Evolutionary conservation across 2,888 invertebrate species (phyloP).

Genomic region (Ormyrus thymus): DNA sequence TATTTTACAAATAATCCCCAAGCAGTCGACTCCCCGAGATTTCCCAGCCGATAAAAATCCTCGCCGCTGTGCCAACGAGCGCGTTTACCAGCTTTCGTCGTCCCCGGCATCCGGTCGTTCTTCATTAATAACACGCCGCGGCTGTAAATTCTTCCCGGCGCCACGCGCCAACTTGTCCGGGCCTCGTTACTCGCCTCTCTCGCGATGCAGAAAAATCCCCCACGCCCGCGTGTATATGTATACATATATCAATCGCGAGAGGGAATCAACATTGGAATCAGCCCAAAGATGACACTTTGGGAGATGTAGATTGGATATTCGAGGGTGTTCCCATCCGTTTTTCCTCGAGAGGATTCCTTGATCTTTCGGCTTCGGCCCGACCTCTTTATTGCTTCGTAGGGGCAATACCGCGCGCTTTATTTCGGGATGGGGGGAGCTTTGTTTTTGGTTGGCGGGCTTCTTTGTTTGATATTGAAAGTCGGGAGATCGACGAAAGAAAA

Average conservation of each 20-base stretch:
- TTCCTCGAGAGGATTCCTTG: neutral
- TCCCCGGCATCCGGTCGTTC: slow-evolving; percentile 5
- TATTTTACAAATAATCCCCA: no score
- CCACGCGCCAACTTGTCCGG: slow-evolving; percentile 30
- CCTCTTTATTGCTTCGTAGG: neutral
- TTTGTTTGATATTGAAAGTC: neutral
- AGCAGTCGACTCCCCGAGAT: no score
- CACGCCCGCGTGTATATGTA: neutral
- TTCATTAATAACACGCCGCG: slow-evolving; percentile 46
- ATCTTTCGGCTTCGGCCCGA: slow-evolving; percentile 16
- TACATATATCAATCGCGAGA: neutral
- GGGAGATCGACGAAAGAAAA: no score
- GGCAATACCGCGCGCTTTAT: no score
- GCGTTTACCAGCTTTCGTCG: slow-evolving; percentile 1
- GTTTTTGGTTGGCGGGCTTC: neutral
- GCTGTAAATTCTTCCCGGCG: slow-evolving; percentile 34
- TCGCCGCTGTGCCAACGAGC: neutral
- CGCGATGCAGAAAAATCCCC: neutral
- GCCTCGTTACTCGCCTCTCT: slow-evolving; percentile 40
- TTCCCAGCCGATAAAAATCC: no score
- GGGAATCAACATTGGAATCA: neutral
- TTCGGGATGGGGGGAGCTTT: no score
- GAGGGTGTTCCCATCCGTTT: neutral
- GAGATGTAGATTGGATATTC: slow-evolving; percentile 39
- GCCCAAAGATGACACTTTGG: neutral